phyloP scores from a whole-genome alignment of 2,113 vertebrate species.

The Gobius niger region DNA sequence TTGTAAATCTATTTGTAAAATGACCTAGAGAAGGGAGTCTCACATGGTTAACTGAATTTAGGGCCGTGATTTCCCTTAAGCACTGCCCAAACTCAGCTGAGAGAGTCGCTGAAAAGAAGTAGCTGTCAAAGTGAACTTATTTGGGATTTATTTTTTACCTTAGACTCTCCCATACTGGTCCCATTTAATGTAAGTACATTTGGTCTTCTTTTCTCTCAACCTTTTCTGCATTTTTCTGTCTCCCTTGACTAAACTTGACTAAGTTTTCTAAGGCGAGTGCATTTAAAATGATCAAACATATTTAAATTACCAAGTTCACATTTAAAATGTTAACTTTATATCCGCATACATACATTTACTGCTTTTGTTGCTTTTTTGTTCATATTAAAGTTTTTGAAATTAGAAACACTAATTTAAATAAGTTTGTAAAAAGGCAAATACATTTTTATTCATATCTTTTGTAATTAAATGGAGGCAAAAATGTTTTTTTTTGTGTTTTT shows the following conservation, averaged over 20 bases:
- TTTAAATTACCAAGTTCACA: slow-evolving; percentile 30
- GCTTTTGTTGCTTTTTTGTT: neutral
- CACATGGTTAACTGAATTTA: slow-evolving; percentile 59
- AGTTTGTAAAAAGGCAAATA: neutral
- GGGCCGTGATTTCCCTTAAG: slow-evolving; percentile 49
- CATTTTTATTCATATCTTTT: no score
- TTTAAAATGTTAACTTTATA: neutral
- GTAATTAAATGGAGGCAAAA: no score
- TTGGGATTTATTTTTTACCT: slow-evolving; percentile 38
- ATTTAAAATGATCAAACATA: slow-evolving; percentile 61
- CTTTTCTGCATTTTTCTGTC: slow-evolving; percentile 62
- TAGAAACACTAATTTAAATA: neutral
- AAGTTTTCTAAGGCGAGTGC: slow-evolving; percentile 67
- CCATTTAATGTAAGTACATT: slow-evolving; percentile 19
- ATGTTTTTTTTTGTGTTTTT: no score
- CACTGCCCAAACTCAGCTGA: slow-evolving; percentile 50
- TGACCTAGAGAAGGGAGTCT: slow-evolving; percentile 50
- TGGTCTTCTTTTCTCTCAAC: slow-evolving; percentile 46
- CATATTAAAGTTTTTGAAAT: neutral
- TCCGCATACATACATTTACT: neutral
- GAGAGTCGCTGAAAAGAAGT: slow-evolving; percentile 31
- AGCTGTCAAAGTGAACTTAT: slow-evolving; percentile 47
- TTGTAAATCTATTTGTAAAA: slow-evolving; percentile 40
- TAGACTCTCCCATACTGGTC: no score
- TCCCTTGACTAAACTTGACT: slow-evolving; percentile 38